Base-by-base conservation (phyloP, 1,140 invertebrate genomes). In the Leguminivora glycinivorella region DNA sequence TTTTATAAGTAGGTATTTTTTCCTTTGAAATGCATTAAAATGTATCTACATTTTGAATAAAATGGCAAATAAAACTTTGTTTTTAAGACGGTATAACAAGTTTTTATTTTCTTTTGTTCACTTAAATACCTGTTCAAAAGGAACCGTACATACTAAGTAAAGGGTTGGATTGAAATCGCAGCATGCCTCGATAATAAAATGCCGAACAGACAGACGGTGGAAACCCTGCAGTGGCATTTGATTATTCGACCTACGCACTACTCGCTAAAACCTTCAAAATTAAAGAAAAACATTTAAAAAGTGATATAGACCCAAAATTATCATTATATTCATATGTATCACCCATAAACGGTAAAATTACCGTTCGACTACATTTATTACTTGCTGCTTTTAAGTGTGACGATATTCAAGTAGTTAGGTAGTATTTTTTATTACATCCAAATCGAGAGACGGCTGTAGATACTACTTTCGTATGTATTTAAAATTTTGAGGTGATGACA, bases 181-280 rank as follows among this genome's bases (percentile, higher is more conserved):
- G 58, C 58, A 17, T 63, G 58, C n/a, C 9, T 63, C 26, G 3
- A 17, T 63, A 29, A 63, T 63, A 63, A 63, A 63, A 29, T 63
- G 14, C n/a, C 6, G 25, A 63, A 17, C 58, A 26, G 58, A 63
- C 17, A 63, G 19, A 6, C 22, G 14, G 25, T 9, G 58, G 58
- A 63, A 34, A 63, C 58, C 58, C 58, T 63, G 58, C 58, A 63
- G 58, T 63, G 58, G 58, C 58, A 63, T 29, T 58, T 63, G 58
- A 63, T 63, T 63, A 63, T 63, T 63, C 58, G 25, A 63, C 58
- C 58, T 63, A 63, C 58, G 26, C 58, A 29, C n/a, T 58, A 29
- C n/a, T 31, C 58, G 26, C 25, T 63, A 63, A 63, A 63, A 60
- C 56, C 10, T 60, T 25, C 17, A 60, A 60, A 60, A 60, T 26